These are phyloP conservation scores for Caenorhabditis virilis DNA, from an alignment of 2,888 invertebrate genomes.

Conservation along the genomic window DNA sequence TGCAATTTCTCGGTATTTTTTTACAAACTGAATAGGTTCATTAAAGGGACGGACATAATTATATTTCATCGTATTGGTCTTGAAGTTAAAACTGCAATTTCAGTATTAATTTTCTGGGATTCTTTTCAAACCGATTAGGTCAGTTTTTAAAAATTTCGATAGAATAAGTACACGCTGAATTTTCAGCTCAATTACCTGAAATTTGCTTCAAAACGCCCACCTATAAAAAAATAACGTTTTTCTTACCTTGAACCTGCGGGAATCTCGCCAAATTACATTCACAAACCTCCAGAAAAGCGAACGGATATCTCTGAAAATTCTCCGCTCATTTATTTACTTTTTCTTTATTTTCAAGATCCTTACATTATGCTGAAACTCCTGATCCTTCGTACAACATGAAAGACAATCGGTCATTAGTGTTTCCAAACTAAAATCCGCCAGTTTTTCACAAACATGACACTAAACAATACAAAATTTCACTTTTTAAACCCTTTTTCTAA, in stretches of 20 bases:
- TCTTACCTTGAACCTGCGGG: slow-evolving; percentile 56
- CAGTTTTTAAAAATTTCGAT: too few species aligned
- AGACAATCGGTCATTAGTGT: slow-evolving; percentile 58
- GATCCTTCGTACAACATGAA: slow-evolving; percentile 61
- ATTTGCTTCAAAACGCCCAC: neutral
- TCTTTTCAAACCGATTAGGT: too few species aligned
- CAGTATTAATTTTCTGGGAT: too few species aligned
- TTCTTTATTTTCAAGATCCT: slow-evolving; percentile 1
- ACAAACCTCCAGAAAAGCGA: slow-evolving; percentile 91
- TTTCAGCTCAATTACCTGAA: too few species aligned
- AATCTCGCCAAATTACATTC: slow-evolving; percentile 92
- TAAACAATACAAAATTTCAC: slow-evolving; percentile 13
- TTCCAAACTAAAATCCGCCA: slow-evolving; percentile 58
- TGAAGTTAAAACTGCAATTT: too few species aligned
- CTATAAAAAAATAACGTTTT: slow-evolving; percentile 4
- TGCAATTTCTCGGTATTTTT: too few species aligned
- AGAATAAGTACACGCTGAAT: too few species aligned
- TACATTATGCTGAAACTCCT: slow-evolving; percentile 57
- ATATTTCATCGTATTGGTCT: too few species aligned
- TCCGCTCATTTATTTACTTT: neutral
- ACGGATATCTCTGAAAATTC: slow-evolving; percentile 78
- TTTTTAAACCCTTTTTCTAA: neutral
- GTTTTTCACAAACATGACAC: slow-evolving; percentile 50
- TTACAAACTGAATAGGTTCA: too few species aligned
- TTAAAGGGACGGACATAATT: too few species aligned